These are phyloP conservation scores for Danio tinwini DNA, from an alignment of 2,797 vertebrate genomes.

Conservation along the genomic window DNA sequence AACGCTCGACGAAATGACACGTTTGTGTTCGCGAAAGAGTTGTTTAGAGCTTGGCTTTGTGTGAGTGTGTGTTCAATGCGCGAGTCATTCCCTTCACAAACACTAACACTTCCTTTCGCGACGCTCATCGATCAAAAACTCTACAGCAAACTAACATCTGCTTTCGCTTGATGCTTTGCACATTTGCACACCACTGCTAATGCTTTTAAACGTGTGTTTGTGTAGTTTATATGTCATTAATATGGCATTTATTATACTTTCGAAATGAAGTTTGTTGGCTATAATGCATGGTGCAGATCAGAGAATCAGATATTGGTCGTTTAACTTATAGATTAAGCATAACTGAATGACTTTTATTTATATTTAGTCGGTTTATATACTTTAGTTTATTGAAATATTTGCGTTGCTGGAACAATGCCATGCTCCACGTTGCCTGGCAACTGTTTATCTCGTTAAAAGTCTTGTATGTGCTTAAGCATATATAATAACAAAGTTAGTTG, in stretches of 20 bases:
- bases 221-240: no score
- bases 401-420: background rate
- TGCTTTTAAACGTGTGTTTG: background rate
- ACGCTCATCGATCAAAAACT: background rate
- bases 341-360: background rate
- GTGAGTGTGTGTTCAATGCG: background rate
- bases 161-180: background rate
- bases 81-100: background rate
- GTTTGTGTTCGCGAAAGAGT: background rate
- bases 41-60: constrained; percentile 7
- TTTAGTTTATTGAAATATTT: background rate
- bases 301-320: background rate
- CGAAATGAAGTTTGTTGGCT: background rate
- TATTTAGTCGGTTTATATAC: background rate
- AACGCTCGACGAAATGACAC: background rate
- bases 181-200: background rate
- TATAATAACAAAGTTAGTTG: background rate
- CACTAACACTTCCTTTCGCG: background rate
- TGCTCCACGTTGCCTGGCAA: background rate
- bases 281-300: background rate
- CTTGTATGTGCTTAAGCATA: no score
- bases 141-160: background rate
- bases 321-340: background rate
- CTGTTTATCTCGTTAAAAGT: no score
- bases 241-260: background rate